These are phyloP conservation scores for Sesia bembeciformis DNA, from an alignment of 2,888 invertebrate species.

Conservation along the genomic window DNA sequence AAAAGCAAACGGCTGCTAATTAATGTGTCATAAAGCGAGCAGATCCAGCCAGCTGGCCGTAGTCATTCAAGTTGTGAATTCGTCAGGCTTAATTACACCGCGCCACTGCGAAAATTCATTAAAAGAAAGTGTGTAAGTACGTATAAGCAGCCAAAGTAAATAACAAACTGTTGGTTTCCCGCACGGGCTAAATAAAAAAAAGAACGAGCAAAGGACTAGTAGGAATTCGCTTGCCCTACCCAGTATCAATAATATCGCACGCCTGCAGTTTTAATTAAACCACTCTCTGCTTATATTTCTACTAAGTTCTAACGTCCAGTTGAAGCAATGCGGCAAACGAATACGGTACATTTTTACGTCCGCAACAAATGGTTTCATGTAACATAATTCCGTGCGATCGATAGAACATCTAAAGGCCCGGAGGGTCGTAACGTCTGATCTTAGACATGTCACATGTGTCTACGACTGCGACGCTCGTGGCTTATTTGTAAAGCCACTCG, in stretches of 20 bases:
- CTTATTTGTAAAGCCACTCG: no score
- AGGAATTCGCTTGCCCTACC: not conserved
- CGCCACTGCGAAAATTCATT: not conserved
- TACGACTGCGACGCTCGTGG: no score
- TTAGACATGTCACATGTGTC: not conserved
- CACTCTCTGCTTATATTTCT: constrained; percentile 31
- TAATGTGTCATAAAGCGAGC: no score
- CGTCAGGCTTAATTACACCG: not conserved
- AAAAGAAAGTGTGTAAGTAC: not conserved
- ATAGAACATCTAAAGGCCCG: not conserved
- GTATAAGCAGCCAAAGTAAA: constrained; percentile 12
- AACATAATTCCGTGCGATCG: not conserved
- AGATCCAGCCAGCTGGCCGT: no score
- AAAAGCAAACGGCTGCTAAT: no score
- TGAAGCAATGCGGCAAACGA: no score
- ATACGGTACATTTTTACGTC: not conserved
- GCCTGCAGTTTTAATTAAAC: constrained; percentile 53
- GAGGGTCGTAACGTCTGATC: not conserved
- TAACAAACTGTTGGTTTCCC: constrained; percentile 22
- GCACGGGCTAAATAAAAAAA: constrained; percentile 18
- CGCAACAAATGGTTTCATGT: not conserved
- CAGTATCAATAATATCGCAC: constrained; percentile 1
- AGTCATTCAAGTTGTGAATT: not conserved
- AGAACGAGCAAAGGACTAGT: not conserved
- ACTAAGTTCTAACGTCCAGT: constrained; percentile 12